Evolutionary conservation across 2,797 vertebrate species (phyloP).

Genomic region (Kryptopterus vitreolus): DNA sequence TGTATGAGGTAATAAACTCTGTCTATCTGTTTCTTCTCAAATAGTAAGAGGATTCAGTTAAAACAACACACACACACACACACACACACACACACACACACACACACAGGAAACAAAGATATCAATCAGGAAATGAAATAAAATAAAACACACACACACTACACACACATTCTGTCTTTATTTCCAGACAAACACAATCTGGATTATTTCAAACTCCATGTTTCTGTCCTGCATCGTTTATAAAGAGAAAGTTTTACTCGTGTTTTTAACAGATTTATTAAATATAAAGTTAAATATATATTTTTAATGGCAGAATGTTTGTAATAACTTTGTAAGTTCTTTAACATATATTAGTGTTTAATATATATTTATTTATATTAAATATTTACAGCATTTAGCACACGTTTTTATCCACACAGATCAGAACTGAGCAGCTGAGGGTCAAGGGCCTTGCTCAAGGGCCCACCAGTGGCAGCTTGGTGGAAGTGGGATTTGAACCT

Average conservation of each 20-base stretch:
- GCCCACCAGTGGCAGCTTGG: no score
- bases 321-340: no score
- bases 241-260: neutral
- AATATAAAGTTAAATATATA: neutral
- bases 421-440: no score
- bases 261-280: neutral
- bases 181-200: neutral
- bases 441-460: no score
- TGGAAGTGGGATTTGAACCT: no score
- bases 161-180: neutral
- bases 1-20: neutral
- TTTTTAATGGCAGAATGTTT: no score
- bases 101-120: neutral
- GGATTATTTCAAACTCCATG: neutral
- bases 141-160: neutral
- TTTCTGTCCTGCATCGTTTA: neutral
- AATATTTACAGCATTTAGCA: no score
- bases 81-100: neutral
- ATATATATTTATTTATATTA: no score
- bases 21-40: neutral
- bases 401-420: no score
- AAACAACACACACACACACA: neutral
- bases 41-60: neutral
- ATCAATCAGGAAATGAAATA: neutral
- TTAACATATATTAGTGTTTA: no score